phyloP scores from a whole-genome alignment of 2,888 invertebrate genomes.

The Agrochola circellaris region DNA sequence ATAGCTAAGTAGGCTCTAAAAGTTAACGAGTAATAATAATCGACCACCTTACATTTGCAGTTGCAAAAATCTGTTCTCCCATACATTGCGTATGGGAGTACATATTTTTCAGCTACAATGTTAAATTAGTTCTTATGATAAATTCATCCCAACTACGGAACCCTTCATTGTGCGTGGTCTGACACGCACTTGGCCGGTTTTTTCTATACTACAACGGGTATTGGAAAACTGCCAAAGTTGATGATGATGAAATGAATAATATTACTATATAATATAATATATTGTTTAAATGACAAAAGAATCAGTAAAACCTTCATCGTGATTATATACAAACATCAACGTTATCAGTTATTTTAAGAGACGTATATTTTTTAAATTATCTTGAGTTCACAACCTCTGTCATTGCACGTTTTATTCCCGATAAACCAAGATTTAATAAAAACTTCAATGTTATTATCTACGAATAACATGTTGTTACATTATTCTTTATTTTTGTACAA shows the following conservation, averaged over 20 bases:
- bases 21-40: too few relatives aligned
- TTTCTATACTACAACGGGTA: neutral
- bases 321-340: constrained; percentile 11
- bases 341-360: constrained; percentile 30
- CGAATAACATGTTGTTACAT: constrained; percentile 3
- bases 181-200: neutral
- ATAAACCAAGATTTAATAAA: constrained; percentile 43
- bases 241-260: constrained; percentile 30
- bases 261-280: too few relatives aligned
- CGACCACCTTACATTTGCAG: too few relatives aligned
- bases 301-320: constrained; percentile 24
- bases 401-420: constrained; percentile 30
- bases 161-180: too few relatives aligned
- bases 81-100: too few relatives aligned
- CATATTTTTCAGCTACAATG: too few relatives aligned
- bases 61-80: too few relatives aligned
- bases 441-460: constrained; percentile 7
- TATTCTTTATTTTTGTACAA: neutral
- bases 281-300: too few relatives aligned
- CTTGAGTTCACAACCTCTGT: constrained; percentile 48
- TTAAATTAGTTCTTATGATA: too few relatives aligned
- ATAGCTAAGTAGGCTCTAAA: too few relatives aligned
- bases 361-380: constrained; percentile 44
- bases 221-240: neutral
- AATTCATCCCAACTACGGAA: too few relatives aligned